Evolutionary conservation across 2,888 invertebrate species (phyloP), one percentile per base, ranked within the genome.

Genomic region (Sarcophaga caerulescens): DNA sequence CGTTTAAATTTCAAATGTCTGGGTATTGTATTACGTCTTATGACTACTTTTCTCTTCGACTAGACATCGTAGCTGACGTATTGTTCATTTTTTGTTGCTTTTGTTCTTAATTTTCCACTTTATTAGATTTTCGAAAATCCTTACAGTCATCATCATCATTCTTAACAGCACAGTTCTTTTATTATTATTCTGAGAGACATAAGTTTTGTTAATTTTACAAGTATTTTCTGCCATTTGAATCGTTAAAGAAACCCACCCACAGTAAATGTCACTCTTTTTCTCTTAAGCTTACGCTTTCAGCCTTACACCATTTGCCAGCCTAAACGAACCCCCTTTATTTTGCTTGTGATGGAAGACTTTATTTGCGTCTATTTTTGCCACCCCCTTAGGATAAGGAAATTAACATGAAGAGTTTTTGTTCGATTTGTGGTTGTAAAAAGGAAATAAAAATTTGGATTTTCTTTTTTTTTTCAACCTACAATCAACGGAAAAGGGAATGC

Each of bases 51-150:
- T 19, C 47, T 47, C 8, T 35, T 8, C 35, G 35, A 2, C 35
- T 35, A 35, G 35, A 35, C 35, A 35, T 35, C 35, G 17, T 52
- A 17, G 11, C 65, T 19, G 25, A 57, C 45, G 70, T 82, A 79
- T 84, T 84, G 84, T 79, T 85, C 77, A 84, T 84, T 85, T 78
- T 80, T 62, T 74, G 75, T 81, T 85, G 76, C 35, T 78, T 35
- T 35, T 35, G 35, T 35, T 35, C 44, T 71, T 87, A 74, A 85
- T 85, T 84, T 84, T 79, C 83, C 81, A 81, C 87, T 88, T 86
- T 85, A 86, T 84, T 88, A 71, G 85, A 88, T 71, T 85, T 82
- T 80, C 75, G 66, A 79, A 84, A 78, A 81, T 69, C 70, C 83
- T 74, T 70, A 52, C 12, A 52, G 52, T 81, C 57, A 81, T 47